These are phyloP conservation scores for Cyprinodon variegatus DNA, from an alignment of 2,113 vertebrate species.

Conservation along the genomic window DNA sequence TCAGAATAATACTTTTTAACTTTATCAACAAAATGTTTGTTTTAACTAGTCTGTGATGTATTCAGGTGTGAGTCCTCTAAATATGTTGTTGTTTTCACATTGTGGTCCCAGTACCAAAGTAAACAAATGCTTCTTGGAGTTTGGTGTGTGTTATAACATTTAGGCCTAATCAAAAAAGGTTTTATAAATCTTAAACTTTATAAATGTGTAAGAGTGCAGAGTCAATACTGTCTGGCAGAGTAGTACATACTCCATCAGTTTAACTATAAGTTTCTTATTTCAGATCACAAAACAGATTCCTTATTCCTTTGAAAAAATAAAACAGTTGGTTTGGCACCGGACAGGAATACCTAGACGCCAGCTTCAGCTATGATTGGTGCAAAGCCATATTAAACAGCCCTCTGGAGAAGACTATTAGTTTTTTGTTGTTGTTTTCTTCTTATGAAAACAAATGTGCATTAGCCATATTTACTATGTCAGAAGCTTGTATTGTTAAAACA, in stretches of 20 bases:
- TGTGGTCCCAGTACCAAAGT: not conserved
- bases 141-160: too few relatives aligned
- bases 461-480: not conserved
- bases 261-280: not conserved
- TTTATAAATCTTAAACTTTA: not conserved
- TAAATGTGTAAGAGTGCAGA: not conserved
- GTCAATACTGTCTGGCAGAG: too few relatives aligned
- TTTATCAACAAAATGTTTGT: not conserved
- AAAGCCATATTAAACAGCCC: not conserved
- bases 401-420: not conserved
- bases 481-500: not conserved
- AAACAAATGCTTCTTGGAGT: not conserved
- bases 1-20: not conserved
- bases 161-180: not conserved
- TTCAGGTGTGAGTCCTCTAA: not conserved
- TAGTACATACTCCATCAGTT: not conserved
- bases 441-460: too few relatives aligned
- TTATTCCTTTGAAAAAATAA: not conserved
- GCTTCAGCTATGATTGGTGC: not conserved
- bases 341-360: not conserved
- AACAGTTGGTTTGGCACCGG: not conserved
- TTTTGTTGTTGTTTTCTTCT: too few relatives aligned
- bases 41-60: not conserved
- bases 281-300: not conserved
- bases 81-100: not conserved